Conservation (phyloP, 2,113 vertebrate species). For the Toxostoma redivivum region DNA sequence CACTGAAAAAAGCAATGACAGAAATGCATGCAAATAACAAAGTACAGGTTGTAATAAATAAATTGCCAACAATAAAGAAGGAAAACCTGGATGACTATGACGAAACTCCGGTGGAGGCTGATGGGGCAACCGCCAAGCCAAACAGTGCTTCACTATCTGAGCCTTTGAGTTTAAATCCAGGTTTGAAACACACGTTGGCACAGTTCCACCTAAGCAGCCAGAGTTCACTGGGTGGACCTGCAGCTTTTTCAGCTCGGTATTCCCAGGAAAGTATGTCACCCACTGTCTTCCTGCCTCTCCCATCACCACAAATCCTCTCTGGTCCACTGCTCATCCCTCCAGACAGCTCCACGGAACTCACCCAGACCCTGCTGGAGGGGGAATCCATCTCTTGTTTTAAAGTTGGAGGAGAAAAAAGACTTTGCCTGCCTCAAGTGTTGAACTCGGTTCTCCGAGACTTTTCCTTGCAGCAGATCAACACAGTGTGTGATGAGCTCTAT, state of each 20-base stretch:
- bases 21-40: slow-evolving; percentile 84
- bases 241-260: slow-evolving; percentile 92
- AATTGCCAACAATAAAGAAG: slow-evolving; percentile 86
- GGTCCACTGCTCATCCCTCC: slow-evolving; percentile 93
- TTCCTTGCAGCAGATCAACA: slow-evolving; percentile 96
- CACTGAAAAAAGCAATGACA: slow-evolving; percentile 88
- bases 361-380: slow-evolving; percentile 90
- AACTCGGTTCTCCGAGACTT: slow-evolving; percentile 97
- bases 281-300: slow-evolving; percentile 82
- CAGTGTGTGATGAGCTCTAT: slow-evolving; percentile 93
- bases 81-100: slow-evolving; percentile 83
- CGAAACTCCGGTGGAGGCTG: slow-evolving; percentile 69
- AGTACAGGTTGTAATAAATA: slow-evolving; percentile 73
- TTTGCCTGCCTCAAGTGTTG: slow-evolving; percentile 95
- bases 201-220: slow-evolving; percentile 98
- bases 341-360: slow-evolving; percentile 95
- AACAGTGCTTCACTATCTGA: slow-evolving; percentile 71
- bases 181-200: slow-evolving; percentile 94
- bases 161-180: slow-evolving; percentile 91
- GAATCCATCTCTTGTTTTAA: slow-evolving; percentile 97
- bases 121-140: slow-evolving; percentile 66
- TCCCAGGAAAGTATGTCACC: slow-evolving; percentile 86
- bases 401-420: slow-evolving; percentile 95
- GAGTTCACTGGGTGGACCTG: slow-evolving; percentile 93
- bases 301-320: slow-evolving; percentile 88